These are phyloP conservation scores for Drosophila affinis DNA, from an alignment of 2,888 invertebrate species.

Conservation along the genomic window DNA sequence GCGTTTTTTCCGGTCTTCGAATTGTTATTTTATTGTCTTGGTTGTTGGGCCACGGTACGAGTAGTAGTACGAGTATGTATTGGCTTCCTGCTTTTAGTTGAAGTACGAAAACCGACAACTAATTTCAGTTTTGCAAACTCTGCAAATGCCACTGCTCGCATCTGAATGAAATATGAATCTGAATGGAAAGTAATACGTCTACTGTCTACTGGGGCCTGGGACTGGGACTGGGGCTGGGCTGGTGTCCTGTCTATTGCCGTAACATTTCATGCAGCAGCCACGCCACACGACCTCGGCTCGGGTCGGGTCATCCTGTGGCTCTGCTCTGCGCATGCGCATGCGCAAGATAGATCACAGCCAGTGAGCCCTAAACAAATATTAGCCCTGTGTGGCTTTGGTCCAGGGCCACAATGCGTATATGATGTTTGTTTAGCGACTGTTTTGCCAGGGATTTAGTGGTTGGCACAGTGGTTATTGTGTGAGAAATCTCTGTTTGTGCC, in stretches of 20 bases:
- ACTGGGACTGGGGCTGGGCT: background rate
- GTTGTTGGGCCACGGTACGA: background rate
- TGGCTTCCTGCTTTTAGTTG: too few relatives aligned
- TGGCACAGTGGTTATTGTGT: conserved; percentile 64
- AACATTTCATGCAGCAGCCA: conserved; percentile 42
- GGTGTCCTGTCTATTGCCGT: conserved; percentile 45
- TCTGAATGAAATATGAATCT: too few relatives aligned
- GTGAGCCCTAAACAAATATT: conserved; percentile 72
- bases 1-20: conserved; percentile 69
- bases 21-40: conserved; percentile 59
- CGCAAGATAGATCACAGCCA: conserved; percentile 48
- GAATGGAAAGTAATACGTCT: too few relatives aligned
- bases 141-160: too few relatives aligned
- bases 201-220: background rate
- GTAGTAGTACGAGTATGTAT: too few relatives aligned
- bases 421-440: conserved; percentile 60
- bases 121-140: too few relatives aligned
- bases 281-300: conserved; percentile 32
- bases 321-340: conserved; percentile 74
- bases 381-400: conserved; percentile 34
- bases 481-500: conserved; percentile 68
- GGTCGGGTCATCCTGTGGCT: conserved; percentile 41
- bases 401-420: conserved; percentile 34
- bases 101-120: too few relatives aligned
- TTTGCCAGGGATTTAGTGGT: conserved; percentile 67